Conservation (phyloP, 2,113 vertebrate species). For the Leucopternis melanops region DNA sequence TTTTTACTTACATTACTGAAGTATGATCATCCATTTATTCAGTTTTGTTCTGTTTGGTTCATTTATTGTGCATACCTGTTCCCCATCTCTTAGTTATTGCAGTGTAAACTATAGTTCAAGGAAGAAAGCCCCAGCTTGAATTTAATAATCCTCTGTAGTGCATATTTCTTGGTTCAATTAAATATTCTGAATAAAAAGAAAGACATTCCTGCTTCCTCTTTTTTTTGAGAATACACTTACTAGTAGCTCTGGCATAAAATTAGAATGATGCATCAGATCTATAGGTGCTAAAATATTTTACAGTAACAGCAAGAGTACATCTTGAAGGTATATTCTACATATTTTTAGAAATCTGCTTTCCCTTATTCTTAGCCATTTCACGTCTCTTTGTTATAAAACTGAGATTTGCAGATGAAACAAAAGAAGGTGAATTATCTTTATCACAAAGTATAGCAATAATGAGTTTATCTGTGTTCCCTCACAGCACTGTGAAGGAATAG, state of each 20-base stretch:
- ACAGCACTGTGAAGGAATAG: not conserved
- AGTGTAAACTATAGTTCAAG: not conserved
- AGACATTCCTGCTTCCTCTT: not conserved
- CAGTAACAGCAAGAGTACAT: not conserved
- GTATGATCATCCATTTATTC: not conserved
- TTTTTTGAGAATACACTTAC: not conserved
- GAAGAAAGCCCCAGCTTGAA: not conserved
- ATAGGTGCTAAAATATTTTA: not conserved
- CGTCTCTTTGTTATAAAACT: constrained; percentile 41
- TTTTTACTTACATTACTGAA: not conserved
- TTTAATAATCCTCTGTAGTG: not conserved
- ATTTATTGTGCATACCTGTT: not conserved
- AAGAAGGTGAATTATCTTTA: constrained; percentile 40
- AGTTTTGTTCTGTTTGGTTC: not conserved
- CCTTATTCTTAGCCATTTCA: constrained; percentile 7
- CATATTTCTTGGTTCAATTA: not conserved
- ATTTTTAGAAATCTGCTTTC: not conserved
- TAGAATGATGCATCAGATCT: not conserved
- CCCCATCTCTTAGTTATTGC: not conserved
- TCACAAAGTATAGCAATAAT: not conserved
- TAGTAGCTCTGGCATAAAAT: not conserved
- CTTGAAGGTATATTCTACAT: not conserved
- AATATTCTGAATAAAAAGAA: not conserved
- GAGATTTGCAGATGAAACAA: constrained; percentile 63
- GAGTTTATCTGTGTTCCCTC: not conserved